These are phyloP conservation scores for Mixornis gularis DNA, from an alignment of 2,113 vertebrate genomes.

Conservation along the genomic window DNA sequence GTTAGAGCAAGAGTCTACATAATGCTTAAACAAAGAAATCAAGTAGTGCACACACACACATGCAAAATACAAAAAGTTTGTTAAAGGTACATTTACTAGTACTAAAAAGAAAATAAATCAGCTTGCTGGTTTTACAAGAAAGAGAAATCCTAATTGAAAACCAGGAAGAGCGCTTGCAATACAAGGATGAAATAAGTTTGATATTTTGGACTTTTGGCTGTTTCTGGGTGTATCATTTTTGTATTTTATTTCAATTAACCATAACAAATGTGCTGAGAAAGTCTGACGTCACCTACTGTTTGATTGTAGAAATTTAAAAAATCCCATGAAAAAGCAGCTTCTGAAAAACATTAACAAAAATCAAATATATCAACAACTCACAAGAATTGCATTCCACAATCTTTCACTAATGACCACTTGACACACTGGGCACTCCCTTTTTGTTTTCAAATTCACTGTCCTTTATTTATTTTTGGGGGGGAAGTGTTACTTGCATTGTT, in stretches of 20 bases:
- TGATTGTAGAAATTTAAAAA: not conserved
- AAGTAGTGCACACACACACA: not conserved
- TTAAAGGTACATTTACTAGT: not conserved
- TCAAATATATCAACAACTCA: fast-evolving
- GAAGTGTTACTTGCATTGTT: not conserved
- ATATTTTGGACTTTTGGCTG: not conserved
- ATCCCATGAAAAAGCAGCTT: not conserved
- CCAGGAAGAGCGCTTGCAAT: not conserved
- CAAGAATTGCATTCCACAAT: not conserved
- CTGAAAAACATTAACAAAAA: not conserved
- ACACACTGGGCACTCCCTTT: not conserved
- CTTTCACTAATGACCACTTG: not conserved
- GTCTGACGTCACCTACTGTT: not conserved
- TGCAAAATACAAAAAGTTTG: not conserved
- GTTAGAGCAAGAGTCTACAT: not conserved
- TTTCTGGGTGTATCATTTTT: not conserved
- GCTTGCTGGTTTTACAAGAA: not conserved
- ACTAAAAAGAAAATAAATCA: too few species aligned
- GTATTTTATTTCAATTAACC: not conserved
- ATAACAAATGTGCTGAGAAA: not conserved
- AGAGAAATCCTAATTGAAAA: not conserved
- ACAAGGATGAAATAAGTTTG: not conserved
- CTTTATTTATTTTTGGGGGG: not conserved
- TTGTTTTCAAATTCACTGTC: not conserved
- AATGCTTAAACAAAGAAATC: not conserved